These are phyloP conservation scores for Pristionchus fissidentatus DNA, from an alignment of 2,888 invertebrate genomes.

Conservation along the genomic window DNA sequence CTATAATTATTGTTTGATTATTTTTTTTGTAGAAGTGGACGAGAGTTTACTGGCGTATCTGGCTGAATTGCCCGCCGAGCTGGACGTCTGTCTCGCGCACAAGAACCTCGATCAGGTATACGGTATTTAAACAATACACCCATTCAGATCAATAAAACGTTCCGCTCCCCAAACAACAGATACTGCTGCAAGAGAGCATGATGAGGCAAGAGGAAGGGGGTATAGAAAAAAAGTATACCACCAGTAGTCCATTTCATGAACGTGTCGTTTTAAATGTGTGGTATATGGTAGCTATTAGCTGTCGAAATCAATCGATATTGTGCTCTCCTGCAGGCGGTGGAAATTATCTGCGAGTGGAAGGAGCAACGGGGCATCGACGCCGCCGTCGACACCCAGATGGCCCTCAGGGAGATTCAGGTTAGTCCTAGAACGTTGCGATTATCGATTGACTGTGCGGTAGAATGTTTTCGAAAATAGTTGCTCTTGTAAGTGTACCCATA, in stretches of 20 bases:
- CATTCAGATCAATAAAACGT: no score
- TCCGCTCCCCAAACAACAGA: no score
- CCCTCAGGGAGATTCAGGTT: conserved; percentile 67
- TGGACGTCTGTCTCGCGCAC: conserved; percentile 72
- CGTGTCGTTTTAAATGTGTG: no score
- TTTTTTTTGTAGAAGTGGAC: conserved; percentile 43
- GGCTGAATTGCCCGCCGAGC: conserved; percentile 69
- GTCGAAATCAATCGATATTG: background rate
- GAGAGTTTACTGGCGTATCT: conserved; percentile 67
- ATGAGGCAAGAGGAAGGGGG: background rate
- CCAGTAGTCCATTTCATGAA: no score
- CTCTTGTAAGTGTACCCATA: no score
- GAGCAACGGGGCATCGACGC: conserved; percentile 63
- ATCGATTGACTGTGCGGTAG: no score
- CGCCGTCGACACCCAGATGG: conserved; percentile 66
- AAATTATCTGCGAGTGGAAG: conserved; percentile 73
- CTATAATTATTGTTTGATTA: background rate
- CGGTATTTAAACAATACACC: no score
- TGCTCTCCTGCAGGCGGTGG: conserved; percentile 62
- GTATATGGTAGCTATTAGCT: no score
- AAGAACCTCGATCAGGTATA: conserved; percentile 24
- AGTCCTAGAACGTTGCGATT: background rate
- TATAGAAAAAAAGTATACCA: no score
- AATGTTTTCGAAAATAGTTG: no score
- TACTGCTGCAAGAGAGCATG: background rate